Base-by-base conservation (phyloP, 2,888 invertebrate species). In the Auanema freiburgensis region DNA sequence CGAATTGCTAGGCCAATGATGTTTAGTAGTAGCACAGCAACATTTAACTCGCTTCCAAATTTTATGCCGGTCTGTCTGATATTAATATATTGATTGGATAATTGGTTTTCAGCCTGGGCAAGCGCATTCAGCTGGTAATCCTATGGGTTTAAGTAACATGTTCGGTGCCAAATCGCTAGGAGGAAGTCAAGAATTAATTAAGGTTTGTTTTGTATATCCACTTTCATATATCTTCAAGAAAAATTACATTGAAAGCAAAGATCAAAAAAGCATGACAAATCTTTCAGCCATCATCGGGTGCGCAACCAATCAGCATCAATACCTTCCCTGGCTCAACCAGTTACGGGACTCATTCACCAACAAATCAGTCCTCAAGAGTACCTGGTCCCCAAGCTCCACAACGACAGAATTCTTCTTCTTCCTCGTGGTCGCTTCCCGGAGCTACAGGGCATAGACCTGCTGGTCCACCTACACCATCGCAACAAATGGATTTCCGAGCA, bases 401-500 rank as follows among this genome's bases (percentile, higher is more conserved):
- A 33, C 33, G 11, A 11, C 33, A 51, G n/a, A 18, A 40, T n/a
- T 57, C 55, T 53, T 57, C 60, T 51, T 57, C 54, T 24, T 67
- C 66, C 21, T 64, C 63, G 6, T 56, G 57, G 56, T 52, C 40
- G 43, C 23, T 57, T 1, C 57, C 58, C 1, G 43, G 43, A 57
- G 21, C 46, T 18, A 11, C 43, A 14, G 52, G 16, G 8, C 57
- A 56, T 24, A 59, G 68, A n/a, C 61, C 68, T 12, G 57, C 73
- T 14, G 73, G 70, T 1, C 68, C 70, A 1, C 65, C 69, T 11
- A 71, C 73, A 1, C 73, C 73, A 1, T 65, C 68, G 50, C 63
- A 63, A 24, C 65, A 65, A 46, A 67, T 74, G 44, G 69, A 67
- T 51, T 73, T 67, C 57, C 61, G 73, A 14, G 57, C 61, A 4